These are phyloP conservation scores for Drosophila tsacasi DNA, from an alignment of 1,140 invertebrate species.

Conservation along the genomic window DNA sequence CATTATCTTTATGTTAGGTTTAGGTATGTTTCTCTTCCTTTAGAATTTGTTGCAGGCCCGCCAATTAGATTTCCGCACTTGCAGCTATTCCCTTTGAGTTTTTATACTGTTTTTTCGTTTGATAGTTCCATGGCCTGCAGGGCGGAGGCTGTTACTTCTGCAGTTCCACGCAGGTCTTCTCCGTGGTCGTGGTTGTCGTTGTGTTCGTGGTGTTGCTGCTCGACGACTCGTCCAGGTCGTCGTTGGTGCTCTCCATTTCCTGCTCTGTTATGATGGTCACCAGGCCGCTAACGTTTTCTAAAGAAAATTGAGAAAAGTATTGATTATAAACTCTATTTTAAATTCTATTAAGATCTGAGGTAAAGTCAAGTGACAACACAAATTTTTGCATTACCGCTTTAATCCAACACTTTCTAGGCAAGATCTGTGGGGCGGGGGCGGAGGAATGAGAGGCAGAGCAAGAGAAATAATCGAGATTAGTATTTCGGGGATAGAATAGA, in stretches of 20 bases:
- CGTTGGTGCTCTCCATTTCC: constrained; percentile 83
- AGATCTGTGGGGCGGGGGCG: constrained; percentile 49
- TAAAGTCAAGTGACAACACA: constrained; percentile 32
- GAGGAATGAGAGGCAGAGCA: constrained; percentile 48
- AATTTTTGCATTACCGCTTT: constrained; percentile 65
- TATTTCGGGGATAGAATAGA: constrained; percentile 29
- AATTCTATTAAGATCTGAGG: background rate
- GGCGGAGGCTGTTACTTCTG: constrained; percentile 55
- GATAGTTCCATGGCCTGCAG: constrained; percentile 21
- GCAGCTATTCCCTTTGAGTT: constrained; percentile 24
- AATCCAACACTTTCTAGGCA: constrained; percentile 65
- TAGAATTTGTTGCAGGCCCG: constrained; percentile 61
- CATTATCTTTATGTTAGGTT: constrained; percentile 41
- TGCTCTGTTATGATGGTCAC: constrained; percentile 95
- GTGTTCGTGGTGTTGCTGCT: constrained; percentile 62
- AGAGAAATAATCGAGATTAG: constrained; percentile 68
- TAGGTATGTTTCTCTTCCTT: constrained; percentile 42
- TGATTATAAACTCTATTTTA: constrained; percentile 2
- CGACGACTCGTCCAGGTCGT: constrained; percentile 60
- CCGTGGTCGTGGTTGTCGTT: constrained; percentile 72
- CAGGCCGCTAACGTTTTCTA: constrained; percentile 89
- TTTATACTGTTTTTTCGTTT: constrained; percentile 21
- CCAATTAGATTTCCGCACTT: constrained; percentile 47
- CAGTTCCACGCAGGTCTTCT: constrained; percentile 67
- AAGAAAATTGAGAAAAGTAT: background rate